Evolutionary conservation across 2,797 vertebrate genomes (phyloP).

Genomic region (Bradypus variegatus): DNA sequence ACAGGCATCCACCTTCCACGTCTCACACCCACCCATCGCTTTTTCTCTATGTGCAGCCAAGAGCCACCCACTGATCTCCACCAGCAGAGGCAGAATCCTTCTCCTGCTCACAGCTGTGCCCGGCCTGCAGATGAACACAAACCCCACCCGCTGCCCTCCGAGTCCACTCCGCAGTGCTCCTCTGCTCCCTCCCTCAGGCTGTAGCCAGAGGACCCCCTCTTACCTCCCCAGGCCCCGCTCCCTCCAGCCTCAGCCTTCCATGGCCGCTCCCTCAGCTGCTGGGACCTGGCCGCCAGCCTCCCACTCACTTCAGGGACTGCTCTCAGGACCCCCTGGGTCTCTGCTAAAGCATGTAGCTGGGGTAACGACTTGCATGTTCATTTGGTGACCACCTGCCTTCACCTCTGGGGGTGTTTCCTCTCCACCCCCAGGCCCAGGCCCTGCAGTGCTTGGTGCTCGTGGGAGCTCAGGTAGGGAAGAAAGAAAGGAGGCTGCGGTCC

Average conservation of each 20-base stretch:
- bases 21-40: not conserved
- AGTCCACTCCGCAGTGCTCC: too few relatives aligned
- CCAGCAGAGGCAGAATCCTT: too few relatives aligned
- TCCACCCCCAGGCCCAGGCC: too few relatives aligned
- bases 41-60: not conserved
- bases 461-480: not conserved
- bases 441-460: too few relatives aligned
- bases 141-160: too few relatives aligned
- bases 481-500: not conserved
- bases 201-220: too few relatives aligned
- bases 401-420: too few relatives aligned
- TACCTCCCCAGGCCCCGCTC: not conserved
- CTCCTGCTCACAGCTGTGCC: too few relatives aligned
- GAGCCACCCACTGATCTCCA: not conserved
- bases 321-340: not conserved
- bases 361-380: rapidly evolving
- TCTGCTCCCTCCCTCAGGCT: not conserved
- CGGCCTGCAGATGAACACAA: too few relatives aligned
- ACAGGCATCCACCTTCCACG: rapidly evolving
- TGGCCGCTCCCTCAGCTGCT: too few relatives aligned
- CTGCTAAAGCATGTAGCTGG: too few relatives aligned
- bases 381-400: not conserved
- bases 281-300: not conserved
- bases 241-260: not conserved
- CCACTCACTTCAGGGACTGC: not conserved